Conservation (phyloP, 2,113 vertebrate genomes). For the Rhinopithecus roxellana region DNA sequence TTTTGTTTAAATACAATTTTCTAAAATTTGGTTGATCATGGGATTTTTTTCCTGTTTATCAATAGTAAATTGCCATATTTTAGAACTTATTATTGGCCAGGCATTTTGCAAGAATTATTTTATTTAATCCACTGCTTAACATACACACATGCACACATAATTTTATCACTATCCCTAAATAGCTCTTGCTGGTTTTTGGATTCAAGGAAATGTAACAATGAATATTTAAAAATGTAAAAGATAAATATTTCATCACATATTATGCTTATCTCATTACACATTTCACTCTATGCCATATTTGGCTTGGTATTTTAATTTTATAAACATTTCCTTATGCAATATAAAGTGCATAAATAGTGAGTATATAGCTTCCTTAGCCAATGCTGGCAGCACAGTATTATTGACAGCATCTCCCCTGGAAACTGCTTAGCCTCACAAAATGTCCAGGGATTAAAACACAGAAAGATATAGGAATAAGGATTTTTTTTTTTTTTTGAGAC, state of each 20-base stretch:
- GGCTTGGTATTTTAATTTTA: background rate
- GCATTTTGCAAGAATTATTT: constrained; percentile 33
- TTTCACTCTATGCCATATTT: background rate
- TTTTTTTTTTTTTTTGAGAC: background rate
- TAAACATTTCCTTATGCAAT: background rate
- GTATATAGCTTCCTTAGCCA: background rate
- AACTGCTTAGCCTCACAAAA: background rate
- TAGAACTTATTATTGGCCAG: background rate
- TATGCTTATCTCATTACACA: background rate
- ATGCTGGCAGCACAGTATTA: background rate
- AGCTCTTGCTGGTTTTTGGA: background rate
- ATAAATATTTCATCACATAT: constrained; percentile 15
- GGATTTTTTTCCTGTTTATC: background rate
- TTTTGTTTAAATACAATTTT: constrained; percentile 27
- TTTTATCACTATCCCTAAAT: background rate
- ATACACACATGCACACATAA: background rate
- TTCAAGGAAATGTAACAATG: background rate
- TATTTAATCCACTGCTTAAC: background rate
- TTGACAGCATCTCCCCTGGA: background rate
- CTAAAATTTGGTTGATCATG: background rate
- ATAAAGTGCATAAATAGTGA: background rate
- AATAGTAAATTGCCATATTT: background rate
- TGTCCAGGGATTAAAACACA: background rate
- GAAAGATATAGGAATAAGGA: background rate
- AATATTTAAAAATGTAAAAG: background rate